A percentile compares a stretch with the other conserved stretches of the same genome.
These are phyloP conservation scores for Gasterosteus aculeatus DNA, from an alignment of 2,113 vertebrate genomes.

Conservation along the genomic window DNA sequence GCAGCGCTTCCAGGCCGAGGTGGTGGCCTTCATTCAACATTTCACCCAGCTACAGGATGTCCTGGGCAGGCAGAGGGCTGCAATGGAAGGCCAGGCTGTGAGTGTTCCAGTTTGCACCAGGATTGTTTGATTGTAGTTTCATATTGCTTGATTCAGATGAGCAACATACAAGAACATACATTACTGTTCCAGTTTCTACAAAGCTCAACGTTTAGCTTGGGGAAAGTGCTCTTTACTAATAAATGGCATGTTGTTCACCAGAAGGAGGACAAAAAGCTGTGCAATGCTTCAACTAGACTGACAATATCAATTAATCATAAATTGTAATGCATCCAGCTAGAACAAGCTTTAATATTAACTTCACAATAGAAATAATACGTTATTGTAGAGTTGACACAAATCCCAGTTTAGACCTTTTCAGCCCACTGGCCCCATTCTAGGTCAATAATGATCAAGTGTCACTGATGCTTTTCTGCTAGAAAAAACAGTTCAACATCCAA, in stretches of 20 bases:
- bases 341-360: too few species aligned
- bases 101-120: constrained; percentile 49
- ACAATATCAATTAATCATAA: too few species aligned
- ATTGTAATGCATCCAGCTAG: too few species aligned
- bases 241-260: background rate
- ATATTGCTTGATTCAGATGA: background rate
- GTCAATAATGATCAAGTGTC: too few species aligned
- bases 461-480: too few species aligned
- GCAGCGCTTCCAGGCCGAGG: constrained; percentile 95
- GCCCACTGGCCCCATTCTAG: too few species aligned
- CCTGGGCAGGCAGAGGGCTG: constrained; percentile 92
- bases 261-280: background rate
- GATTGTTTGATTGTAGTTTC: background rate
- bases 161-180: background rate
- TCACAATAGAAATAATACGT: too few species aligned
- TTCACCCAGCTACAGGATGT: constrained; percentile 98
- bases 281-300: too few species aligned
- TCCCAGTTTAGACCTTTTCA: too few species aligned
- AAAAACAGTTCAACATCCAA: too few species aligned
- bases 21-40: constrained; percentile 95
- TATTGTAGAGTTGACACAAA: too few species aligned
- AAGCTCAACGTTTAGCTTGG: background rate
- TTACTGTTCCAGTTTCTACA: background rate
- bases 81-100: constrained; percentile 94
- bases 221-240: too few species aligned